phyloP scores from a whole-genome alignment of 2,888 invertebrate genomes.

The Philereme vetulata region DNA sequence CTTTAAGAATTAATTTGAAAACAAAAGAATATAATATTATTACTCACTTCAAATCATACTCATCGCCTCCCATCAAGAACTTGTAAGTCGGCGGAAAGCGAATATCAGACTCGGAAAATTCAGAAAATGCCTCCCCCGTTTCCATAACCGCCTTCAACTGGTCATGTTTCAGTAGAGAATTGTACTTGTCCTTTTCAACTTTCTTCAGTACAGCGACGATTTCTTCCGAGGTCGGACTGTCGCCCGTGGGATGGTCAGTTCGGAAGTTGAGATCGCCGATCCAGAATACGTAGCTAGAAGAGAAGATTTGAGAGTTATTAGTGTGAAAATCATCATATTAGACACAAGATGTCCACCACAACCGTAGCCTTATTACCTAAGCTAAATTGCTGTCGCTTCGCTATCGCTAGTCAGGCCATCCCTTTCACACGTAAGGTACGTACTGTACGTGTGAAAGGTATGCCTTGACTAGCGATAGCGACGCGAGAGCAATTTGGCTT shows the following conservation, averaged over 20 bases:
- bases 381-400: no score
- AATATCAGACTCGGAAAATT: slow-evolving; percentile 88
- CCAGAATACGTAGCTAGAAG: slow-evolving; percentile 93
- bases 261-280: slow-evolving; percentile 96
- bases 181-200: slow-evolving; percentile 87
- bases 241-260: slow-evolving; percentile 85
- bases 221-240: slow-evolving; percentile 85
- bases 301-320: not conserved
- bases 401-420: no score
- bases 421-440: no score
- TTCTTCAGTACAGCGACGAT: slow-evolving; percentile 86
- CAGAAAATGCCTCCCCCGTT: slow-evolving; percentile 91
- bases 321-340: no score
- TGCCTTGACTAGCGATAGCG: no score
- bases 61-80: slow-evolving; percentile 88
- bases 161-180: slow-evolving; percentile 88
- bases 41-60: slow-evolving; percentile 91
- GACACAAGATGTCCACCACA: no score
- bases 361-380: no score
- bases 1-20: no score
- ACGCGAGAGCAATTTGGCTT: no score
- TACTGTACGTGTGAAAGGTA: no score
- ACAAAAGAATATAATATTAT: no score
- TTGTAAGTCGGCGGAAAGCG: slow-evolving; percentile 95
- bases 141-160: slow-evolving; percentile 89